These are phyloP conservation scores for Monomorium pharaonis DNA, from an alignment of 1,140 invertebrate genomes.

Conservation along the genomic window DNA sequence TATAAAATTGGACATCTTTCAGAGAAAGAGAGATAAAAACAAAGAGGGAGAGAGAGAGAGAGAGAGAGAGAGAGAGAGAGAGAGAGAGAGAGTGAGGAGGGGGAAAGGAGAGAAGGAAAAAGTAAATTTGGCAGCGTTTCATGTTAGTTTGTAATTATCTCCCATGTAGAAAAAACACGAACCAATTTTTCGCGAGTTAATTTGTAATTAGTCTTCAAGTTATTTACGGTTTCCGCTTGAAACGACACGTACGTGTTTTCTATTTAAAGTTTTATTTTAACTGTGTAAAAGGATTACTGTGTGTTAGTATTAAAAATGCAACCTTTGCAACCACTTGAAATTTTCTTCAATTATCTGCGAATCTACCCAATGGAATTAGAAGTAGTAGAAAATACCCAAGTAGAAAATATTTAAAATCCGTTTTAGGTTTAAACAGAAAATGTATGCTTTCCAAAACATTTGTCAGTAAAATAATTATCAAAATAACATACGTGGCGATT, in stretches of 20 bases:
- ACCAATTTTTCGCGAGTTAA: not conserved
- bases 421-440: not conserved
- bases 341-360: not conserved
- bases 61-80: not conserved
- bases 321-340: not conserved
- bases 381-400: too few species aligned
- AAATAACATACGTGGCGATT: not conserved
- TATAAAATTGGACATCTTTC: not conserved
- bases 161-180: not conserved
- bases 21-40: not conserved
- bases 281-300: not conserved
- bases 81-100: too few species aligned
- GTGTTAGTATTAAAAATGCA: not conserved
- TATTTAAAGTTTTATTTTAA: not conserved
- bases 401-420: not conserved
- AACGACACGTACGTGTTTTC: not conserved
- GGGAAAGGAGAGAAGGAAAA: not conserved
- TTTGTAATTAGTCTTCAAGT: not conserved
- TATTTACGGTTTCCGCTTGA: not conserved
- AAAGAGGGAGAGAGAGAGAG: too few species aligned
- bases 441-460: not conserved
- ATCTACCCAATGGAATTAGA: not conserved
- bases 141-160: constrained; percentile 7
- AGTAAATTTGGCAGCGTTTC: not conserved
- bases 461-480: not conserved